Percentiles rank a stretch among this genome's conserved stretches.
These are phyloP conservation scores for Notarius lentiginosus DNA, from an alignment of 2,113 vertebrate species.

Conservation along the genomic window DNA sequence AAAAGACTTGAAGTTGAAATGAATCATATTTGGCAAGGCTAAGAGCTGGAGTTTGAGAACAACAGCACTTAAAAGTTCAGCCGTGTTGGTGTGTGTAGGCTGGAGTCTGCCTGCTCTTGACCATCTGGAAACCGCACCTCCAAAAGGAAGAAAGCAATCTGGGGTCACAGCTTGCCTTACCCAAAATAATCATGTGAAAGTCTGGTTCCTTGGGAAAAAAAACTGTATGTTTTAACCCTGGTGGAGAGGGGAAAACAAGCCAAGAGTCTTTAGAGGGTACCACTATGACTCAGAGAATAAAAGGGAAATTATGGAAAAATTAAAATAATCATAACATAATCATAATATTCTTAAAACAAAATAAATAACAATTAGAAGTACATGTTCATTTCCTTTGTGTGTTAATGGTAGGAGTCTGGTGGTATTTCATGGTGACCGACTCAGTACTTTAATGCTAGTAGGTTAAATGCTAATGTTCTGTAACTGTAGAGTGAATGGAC, in stretches of 20 bases:
- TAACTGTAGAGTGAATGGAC: not conserved
- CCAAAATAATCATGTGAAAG: slow-evolving; percentile 40
- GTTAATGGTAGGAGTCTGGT: not conserved
- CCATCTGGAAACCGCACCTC: slow-evolving; percentile 35
- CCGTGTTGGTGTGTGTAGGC: not conserved
- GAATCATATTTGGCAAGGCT: not conserved
- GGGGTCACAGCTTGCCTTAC: slow-evolving; percentile 15
- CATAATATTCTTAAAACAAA: not conserved
- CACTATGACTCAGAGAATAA: not conserved
- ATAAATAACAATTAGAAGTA: not conserved
- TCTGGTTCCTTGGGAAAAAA: not conserved
- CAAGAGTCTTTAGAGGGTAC: not conserved
- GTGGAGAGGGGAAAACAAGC: not conserved
- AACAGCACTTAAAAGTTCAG: not conserved
- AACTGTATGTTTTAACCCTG: slow-evolving; percentile 10
- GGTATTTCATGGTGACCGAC: not conserved
- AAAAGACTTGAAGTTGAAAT: not conserved
- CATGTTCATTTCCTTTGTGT: not conserved
- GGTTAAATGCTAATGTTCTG: not conserved
- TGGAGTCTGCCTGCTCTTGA: slow-evolving; percentile 3
- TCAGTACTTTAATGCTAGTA: not conserved
- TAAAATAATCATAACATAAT: not conserved
- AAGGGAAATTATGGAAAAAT: not conserved
- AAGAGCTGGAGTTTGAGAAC: not conserved
- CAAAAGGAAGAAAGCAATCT: slow-evolving; percentile 8